Percentiles rank a stretch among this genome's conserved stretches.
Evolutionary conservation across 2,113 vertebrate species (phyloP).

Genomic region (Tautogolabrus adspersus): DNA sequence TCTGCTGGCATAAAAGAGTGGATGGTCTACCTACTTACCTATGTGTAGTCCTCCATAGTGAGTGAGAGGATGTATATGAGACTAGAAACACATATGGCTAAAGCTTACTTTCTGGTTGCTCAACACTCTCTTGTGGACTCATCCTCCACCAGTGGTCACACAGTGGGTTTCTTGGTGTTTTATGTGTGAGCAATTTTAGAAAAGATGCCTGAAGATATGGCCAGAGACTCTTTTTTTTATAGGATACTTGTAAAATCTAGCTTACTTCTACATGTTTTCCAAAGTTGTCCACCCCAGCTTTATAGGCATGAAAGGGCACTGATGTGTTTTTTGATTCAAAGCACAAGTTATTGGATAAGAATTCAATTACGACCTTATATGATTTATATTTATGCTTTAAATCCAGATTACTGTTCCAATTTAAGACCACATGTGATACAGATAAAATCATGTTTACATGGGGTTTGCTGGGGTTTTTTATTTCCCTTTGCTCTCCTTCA

Average conservation of each 20-base stretch:
- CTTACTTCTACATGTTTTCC: background rate
- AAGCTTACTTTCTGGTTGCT: background rate
- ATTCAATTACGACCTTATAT: background rate
- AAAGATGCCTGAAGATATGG: background rate
- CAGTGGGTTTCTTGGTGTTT: background rate
- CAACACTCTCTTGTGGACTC: background rate
- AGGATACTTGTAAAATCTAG: too few species aligned
- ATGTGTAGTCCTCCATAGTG: too few species aligned
- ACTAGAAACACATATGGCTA: background rate
- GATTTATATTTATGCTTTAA: conserved; percentile 4
- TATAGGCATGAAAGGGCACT: background rate
- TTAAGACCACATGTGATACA: background rate
- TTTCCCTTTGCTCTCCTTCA: background rate
- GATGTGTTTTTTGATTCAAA: background rate
- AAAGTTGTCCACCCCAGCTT: background rate
- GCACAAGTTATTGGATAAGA: background rate
- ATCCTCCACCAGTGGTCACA: background rate
- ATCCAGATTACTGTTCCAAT: background rate
- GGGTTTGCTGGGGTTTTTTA: background rate
- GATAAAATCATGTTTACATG: conserved; percentile 5
- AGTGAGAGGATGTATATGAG: background rate
- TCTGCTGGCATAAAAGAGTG: too few species aligned
- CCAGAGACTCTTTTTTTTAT: background rate
- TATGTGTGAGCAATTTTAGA: background rate
- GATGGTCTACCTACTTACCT: too few species aligned